Percentiles rank a stretch among this genome's conserved stretches.
These are phyloP conservation scores for Anarsia innoxiella DNA, from an alignment of 2,888 invertebrate species.

Conservation along the genomic window DNA sequence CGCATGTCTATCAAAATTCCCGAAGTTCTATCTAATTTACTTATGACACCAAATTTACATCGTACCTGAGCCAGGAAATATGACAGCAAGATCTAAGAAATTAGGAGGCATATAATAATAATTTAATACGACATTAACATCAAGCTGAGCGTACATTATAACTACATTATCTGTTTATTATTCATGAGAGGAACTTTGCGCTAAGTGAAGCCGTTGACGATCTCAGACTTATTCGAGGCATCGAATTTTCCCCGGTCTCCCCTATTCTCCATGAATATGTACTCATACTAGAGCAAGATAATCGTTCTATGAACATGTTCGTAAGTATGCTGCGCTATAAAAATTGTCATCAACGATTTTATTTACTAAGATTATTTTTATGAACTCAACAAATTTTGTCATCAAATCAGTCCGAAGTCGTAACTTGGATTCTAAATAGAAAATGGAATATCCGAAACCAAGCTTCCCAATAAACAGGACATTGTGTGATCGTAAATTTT, in stretches of 20 bases:
- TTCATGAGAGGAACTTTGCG: slow-evolving; percentile 60
- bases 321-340: slow-evolving; percentile 8
- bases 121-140: slow-evolving; percentile 48
- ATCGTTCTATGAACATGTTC: slow-evolving; percentile 20
- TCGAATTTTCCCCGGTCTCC: too few relatives aligned
- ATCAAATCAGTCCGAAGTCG: background rate
- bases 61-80: slow-evolving; percentile 15
- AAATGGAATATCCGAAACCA: background rate
- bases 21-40: slow-evolving; percentile 14
- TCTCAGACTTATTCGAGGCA: slow-evolving; percentile 45
- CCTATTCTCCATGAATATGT: too few relatives aligned
- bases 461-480: too few relatives aligned
- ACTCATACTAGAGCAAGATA: slow-evolving; percentile 31
- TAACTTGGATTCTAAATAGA: background rate
- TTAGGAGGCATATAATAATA: slow-evolving; percentile 36
- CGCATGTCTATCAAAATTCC: slow-evolving; percentile 14
- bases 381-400: background rate
- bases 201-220: slow-evolving; percentile 42
- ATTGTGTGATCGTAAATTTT: too few relatives aligned
- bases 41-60: slow-evolving; percentile 23
- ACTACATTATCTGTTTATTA: slow-evolving; percentile 66
- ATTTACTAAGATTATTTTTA: background rate
- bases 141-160: slow-evolving; percentile 46
- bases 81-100: slow-evolving; percentile 32
- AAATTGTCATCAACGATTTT: slow-evolving; percentile 5